A percentile compares a stretch with the other conserved stretches of the same genome.
phyloP scores from a whole-genome alignment of 1,140 invertebrate genomes.

The Ceratosolen fusciceps region DNA sequence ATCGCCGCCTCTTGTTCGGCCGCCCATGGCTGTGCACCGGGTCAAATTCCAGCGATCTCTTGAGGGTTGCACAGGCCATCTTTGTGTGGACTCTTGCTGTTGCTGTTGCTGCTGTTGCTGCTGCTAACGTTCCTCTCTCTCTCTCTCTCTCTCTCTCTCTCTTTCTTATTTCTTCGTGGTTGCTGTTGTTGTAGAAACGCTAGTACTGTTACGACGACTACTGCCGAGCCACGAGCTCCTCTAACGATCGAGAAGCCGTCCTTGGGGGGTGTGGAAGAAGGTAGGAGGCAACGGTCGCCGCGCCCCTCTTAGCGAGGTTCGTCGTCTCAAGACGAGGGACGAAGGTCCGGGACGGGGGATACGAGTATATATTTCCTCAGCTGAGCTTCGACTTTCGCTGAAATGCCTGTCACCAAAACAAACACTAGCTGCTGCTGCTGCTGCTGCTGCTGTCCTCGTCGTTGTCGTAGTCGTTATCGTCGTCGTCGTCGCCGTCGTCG shows the following conservation, averaged over 20 bases:
- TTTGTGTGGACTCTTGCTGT: slow-evolving; percentile 60
- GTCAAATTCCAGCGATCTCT: slow-evolving; percentile 94
- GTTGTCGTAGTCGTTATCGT: background rate
- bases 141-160: background rate
- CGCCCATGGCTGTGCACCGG: slow-evolving; percentile 84
- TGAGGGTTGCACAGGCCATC: slow-evolving; percentile 97
- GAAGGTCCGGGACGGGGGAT: no score
- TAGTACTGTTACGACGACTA: no score
- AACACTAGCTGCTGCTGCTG: slow-evolving; percentile 25
- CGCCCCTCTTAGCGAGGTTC: no score
- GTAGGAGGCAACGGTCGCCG: no score
- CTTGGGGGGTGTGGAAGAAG: no score
- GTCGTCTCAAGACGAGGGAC: no score
- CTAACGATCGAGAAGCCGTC: background rate
- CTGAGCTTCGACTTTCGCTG: background rate
- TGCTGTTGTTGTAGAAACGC: no score
- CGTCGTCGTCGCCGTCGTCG: background rate
- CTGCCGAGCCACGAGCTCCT: no score
- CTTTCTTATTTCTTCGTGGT: background rate
- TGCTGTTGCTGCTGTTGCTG: background rate
- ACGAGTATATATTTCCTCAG: background rate
- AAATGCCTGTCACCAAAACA: slow-evolving; percentile 40
- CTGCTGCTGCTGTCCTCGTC: background rate
- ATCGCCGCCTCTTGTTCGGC: slow-evolving; percentile 89
- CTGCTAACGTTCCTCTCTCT: background rate